A percentile compares a stretch with the other conserved stretches of the same genome.
phyloP scores from a whole-genome alignment of 2,113 vertebrate species.

The Callaeas wilsoni region DNA sequence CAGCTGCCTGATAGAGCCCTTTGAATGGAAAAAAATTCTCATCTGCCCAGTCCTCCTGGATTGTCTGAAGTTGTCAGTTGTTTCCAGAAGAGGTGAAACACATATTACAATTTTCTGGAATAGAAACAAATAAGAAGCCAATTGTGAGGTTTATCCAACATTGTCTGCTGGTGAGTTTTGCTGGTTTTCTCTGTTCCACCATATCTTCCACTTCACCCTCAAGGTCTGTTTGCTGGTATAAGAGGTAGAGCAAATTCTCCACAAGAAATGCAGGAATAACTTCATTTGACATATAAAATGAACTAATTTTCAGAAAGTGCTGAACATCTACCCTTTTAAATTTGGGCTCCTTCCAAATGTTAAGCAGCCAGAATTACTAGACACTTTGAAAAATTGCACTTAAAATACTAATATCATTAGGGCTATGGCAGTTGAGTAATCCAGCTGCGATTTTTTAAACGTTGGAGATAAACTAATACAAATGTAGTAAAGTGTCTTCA shows the following conservation, averaged over 20 bases:
- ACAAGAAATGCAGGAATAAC: not conserved
- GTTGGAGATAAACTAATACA: slow-evolving; percentile 26
- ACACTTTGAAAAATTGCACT: slow-evolving; percentile 33
- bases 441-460: not conserved
- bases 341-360: slow-evolving; percentile 15
- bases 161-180: not conserved
- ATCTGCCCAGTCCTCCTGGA: not conserved
- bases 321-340: slow-evolving; percentile 21
- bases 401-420: slow-evolving; percentile 36
- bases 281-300: not conserved
- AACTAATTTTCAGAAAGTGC: not conserved
- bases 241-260: not conserved
- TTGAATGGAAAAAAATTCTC: not conserved
- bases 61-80: not conserved
- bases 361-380: slow-evolving; percentile 27
- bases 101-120: not conserved
- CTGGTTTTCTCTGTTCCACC: not conserved
- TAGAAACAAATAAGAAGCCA: not conserved
- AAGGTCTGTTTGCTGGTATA: not conserved
- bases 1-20: not conserved
- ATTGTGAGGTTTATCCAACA: not conserved
- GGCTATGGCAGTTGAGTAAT: slow-evolving; percentile 17
- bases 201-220: not conserved
- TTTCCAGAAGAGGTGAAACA: not conserved
- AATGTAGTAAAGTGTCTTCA: slow-evolving; percentile 12